Conservation (phyloP, 2,797 vertebrate genomes). For the Xiphophorus birchmanni region DNA sequence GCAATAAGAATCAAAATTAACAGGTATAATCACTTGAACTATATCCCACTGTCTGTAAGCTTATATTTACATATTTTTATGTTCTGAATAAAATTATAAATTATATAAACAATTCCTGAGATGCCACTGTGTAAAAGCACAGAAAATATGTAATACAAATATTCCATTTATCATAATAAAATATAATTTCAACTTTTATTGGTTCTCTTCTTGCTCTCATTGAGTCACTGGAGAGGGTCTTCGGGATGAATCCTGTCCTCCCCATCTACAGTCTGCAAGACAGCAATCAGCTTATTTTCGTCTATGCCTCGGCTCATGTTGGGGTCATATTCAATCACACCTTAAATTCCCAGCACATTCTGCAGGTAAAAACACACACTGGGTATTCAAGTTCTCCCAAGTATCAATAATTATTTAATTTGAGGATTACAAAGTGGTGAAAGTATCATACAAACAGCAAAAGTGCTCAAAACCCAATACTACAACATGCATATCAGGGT, state of each 20-base stretch:
- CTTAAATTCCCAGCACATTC: conserved; percentile 81
- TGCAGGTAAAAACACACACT: conserved; percentile 81
- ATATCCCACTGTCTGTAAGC: background rate
- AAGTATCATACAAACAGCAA: background rate
- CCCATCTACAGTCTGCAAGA: conserved; percentile 87
- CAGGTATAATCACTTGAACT: background rate
- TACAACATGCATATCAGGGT: background rate
- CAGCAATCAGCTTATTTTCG: conserved; percentile 77
- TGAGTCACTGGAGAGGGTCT: conserved; percentile 86
- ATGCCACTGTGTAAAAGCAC: background rate
- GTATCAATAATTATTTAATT: background rate
- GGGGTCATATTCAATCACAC: conserved; percentile 85
- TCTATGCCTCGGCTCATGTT: conserved; percentile 83
- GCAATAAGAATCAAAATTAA: background rate
- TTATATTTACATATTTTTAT: background rate
- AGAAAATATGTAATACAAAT: background rate
- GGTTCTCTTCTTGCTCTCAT: conserved; percentile 11
- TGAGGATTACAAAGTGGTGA: background rate
- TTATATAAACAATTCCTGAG: background rate
- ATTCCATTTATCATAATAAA: background rate
- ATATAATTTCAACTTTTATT: background rate
- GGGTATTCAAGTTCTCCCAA: background rate
- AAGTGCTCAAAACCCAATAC: background rate
- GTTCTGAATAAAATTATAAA: background rate
- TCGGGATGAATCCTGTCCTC: conserved; percentile 86